Percentiles rank a stretch among this genome's conserved stretches.
These are phyloP conservation scores for Ia io DNA, from an alignment of 2,113 vertebrate species.

Conservation along the genomic window DNA sequence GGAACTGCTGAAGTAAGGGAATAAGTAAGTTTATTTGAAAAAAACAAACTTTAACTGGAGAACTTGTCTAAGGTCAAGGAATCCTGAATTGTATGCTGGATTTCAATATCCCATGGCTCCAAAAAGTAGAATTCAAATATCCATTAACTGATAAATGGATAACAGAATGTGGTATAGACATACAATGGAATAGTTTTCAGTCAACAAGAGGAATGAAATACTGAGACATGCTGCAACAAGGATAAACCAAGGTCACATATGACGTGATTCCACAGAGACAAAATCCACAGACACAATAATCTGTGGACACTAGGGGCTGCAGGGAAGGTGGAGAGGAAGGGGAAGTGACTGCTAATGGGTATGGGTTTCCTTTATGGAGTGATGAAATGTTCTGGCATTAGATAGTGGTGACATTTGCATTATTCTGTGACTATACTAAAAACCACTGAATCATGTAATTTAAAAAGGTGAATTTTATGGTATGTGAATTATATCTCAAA, in stretches of 20 bases:
- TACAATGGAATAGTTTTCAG: background rate
- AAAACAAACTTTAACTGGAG: background rate
- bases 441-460: background rate
- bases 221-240: background rate
- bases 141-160: background rate
- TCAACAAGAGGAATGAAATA: background rate
- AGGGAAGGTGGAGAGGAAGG: background rate
- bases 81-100: background rate
- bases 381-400: background rate
- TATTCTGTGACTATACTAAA: background rate
- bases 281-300: background rate
- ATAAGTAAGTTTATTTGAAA: background rate
- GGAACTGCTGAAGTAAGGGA: background rate
- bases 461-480: background rate
- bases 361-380: background rate
- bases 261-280: background rate
- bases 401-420: background rate
- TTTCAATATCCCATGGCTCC: background rate
- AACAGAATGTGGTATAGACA: background rate
- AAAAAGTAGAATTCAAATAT: background rate
- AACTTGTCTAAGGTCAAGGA: background rate
- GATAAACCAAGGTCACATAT: background rate
- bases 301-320: background rate
- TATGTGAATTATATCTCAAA: background rate
- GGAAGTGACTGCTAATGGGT: background rate